Evolutionary conservation across 2,113 vertebrate genomes (phyloP).

Genomic region (Vulpes ferrilata): DNA sequence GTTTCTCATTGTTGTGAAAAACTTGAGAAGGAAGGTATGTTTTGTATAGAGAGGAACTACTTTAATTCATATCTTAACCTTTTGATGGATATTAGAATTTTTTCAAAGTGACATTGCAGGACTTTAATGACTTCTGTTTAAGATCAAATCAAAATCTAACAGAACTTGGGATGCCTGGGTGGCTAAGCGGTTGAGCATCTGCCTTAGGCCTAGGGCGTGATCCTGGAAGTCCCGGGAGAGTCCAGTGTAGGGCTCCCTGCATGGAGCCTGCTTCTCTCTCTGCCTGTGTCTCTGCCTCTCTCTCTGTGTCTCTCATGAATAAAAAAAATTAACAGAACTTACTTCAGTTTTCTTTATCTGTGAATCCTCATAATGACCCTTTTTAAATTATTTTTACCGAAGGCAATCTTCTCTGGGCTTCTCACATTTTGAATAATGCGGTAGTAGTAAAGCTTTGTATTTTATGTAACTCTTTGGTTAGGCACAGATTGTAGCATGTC

Average conservation of each 20-base stretch:
- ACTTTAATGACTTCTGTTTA: constrained; percentile 40
- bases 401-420: background rate
- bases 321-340: background rate
- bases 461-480: constrained; percentile 58
- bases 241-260: no score
- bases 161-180: background rate
- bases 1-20: constrained; percentile 30
- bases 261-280: no score
- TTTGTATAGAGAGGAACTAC: background rate
- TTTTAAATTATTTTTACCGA: constrained; percentile 27
- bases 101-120: constrained; percentile 37
- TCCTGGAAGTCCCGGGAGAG: no score
- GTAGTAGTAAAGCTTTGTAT: constrained; percentile 56
- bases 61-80: constrained; percentile 59
- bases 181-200: no score
- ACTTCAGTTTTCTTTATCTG: constrained; percentile 33
- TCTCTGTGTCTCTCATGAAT: no score
- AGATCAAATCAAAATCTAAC: constrained; percentile 47
- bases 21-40: background rate
- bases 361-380: constrained; percentile 10
- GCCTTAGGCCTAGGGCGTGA: no score
- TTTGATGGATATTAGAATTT: constrained; percentile 46
- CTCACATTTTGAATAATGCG: constrained; percentile 45
- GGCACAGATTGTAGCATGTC: constrained; percentile 42
- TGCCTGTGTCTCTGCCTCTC: no score